Evolutionary conservation across 1,140 invertebrate species (phyloP), one percentile per base, ranked within the genome.

Genomic region (Pseudachorutes palmiensis): DNA sequence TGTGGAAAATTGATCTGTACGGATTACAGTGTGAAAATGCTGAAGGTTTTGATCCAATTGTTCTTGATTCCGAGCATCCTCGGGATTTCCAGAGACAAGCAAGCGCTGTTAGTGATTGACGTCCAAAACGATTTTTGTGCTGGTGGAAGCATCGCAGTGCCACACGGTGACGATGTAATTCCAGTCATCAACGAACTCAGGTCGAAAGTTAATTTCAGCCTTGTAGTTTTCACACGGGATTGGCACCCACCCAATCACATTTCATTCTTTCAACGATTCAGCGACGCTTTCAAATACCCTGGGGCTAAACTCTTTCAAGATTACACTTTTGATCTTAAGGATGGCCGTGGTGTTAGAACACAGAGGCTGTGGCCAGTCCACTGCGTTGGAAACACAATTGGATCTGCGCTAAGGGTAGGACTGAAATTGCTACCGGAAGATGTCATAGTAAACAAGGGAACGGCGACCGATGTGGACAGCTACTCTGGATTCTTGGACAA

Each of bases 401-500:
- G 59, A 36, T 12, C 59, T 3, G 5, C 5, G 24, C 59, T 61
- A n/a, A 9, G 32, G 19, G 59, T 9, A 5, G 32, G 32, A 9
- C 59, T 61, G 9, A 36, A 9, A 16, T 12, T 61, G 5, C 59
- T 36, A 24, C 59, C 59, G 3, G 29, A 9, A 36, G 32, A 36
- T 36, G 9, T n/a, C 14, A 61, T 14, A 9, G 30, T 61, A 3
- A 5, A 9, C 19, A 61, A 61, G 26, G 59, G 59, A 3, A 61
- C 59, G 9, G 12, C 12, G 9, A 12, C 30, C 9, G 24, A 61
- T 36, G 32, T 61, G 5, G 59, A 61, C 24, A 32, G 29, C 29
- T 61, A 61, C 29, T 61, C 59, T 9, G 59, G 9, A 26, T 61
- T 61, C 59, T 32, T 9, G 59, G 59, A 61, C 26, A 61, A 61